Evolutionary conservation across 2,888 invertebrate species (phyloP).

Genomic region (Norana najaformis): DNA sequence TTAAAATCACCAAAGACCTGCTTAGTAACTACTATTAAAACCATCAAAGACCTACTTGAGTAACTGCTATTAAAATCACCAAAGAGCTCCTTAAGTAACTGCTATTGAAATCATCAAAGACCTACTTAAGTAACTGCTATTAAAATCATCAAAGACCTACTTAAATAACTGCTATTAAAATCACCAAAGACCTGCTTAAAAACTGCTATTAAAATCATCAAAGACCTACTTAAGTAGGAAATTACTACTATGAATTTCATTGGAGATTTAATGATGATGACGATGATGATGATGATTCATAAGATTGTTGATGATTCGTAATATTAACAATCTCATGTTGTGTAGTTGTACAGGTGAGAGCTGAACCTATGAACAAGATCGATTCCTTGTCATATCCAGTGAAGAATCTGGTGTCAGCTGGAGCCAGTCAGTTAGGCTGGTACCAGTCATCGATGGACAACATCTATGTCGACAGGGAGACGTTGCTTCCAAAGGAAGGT

Average conservation of each 20-base stretch:
- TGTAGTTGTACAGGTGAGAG: slow-evolving; percentile 14
- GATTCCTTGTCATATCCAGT: slow-evolving; percentile 2
- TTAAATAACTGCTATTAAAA: neutral
- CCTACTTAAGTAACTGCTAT: no score
- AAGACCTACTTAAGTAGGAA: neutral
- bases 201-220: no score
- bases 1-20: no score
- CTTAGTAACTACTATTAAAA: no score
- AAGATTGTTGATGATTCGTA: no score
- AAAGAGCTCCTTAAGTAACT: no score
- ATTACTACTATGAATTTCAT: neutral
- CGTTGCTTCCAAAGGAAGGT: neutral
- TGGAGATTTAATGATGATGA: neutral
- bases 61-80: no score
- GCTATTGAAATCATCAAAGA: no score
- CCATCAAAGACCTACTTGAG: no score
- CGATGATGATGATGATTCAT: no score
- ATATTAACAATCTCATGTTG: no score
- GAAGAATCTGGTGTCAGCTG: neutral
- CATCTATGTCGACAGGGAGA: neutral
- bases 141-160: neutral
- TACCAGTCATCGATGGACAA: neutral
- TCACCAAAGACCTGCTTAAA: neutral
- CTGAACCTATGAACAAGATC: neutral
- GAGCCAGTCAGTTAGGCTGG: neutral